Evolutionary conservation across 2,797 vertebrate genomes (phyloP), one percentile per base, ranked within the genome.

Genomic region (Clarias fuscus): DNA sequence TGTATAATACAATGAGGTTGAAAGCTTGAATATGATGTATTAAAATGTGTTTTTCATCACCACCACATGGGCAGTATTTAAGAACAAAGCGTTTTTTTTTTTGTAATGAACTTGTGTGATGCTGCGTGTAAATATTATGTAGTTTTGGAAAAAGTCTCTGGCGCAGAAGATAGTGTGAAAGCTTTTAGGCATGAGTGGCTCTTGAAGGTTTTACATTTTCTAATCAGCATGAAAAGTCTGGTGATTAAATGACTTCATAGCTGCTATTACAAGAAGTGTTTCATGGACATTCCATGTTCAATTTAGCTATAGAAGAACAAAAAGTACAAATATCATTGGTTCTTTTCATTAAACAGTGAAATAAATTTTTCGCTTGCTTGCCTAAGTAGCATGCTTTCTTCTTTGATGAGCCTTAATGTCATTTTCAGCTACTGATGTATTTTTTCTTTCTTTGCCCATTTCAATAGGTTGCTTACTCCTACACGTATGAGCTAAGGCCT

Each of bases 401-500:
- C 4, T 20, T 58, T 58, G 53, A 8, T 75, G 73, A 77, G 30
- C 20, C 0, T 40, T 43, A 43, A 80, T 43, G 11, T 64, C 24
- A 7, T 37, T 79, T 48, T 81, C 6, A 62, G 13, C 22, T 48
- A 20, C 56, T 82, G 7, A 33, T 77, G 5, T 0, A 24, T 79
- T 77, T n/a, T 37, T 18, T n/a, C 7, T 72, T 68, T 30, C 13
- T 30, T 40, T 18, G 6, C 6, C 17, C 1, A 6, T 61, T 76
- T 61, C 61, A 87, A 71, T 91, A 99, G 98, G 97, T 99, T 94
- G 98, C 98, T 0, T 99, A 99, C 95, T 99, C 98, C 53, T 99
- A 99, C 84, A 99, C 98, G 0, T 99, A 99, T 0, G 98, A 99
- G 93, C 96, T 99, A 93, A 97, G 98, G 94, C 98, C 98, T 94